Conservation (phyloP, 2,888 invertebrate genomes). For the Drepana falcataria region DNA sequence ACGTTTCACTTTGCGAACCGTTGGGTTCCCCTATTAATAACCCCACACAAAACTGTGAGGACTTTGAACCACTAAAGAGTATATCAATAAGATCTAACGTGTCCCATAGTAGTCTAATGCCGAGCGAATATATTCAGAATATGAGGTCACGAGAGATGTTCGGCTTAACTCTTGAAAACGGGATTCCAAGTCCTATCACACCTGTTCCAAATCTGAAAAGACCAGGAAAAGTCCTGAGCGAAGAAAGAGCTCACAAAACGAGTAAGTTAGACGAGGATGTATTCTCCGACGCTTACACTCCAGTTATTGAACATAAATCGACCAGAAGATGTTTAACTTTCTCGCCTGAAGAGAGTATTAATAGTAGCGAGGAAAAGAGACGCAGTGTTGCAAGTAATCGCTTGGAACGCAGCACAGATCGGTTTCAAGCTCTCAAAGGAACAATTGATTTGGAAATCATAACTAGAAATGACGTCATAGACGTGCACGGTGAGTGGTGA, state of each 20-base stretch:
- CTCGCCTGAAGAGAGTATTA: conserved; percentile 76
- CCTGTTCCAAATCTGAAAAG: conserved; percentile 62
- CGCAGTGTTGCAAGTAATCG: conserved; percentile 71
- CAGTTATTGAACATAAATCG: conserved; percentile 68
- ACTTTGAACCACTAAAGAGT: conserved; percentile 24
- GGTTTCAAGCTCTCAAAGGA: conserved; percentile 66
- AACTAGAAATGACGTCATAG: conserved; percentile 78
- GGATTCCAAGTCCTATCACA: conserved; percentile 75
- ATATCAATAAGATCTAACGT: conserved; percentile 52
- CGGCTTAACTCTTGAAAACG: conserved; percentile 67
- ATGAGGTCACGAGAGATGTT: conserved; percentile 57
- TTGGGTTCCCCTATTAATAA: conserved; percentile 40
- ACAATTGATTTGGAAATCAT: conserved; percentile 82
- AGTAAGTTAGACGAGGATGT: conserved; percentile 74
- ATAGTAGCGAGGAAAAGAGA: conserved; percentile 75
- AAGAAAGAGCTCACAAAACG: conserved; percentile 68
- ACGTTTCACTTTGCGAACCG: conserved; percentile 53
- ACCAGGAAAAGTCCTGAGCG: conserved; percentile 59
- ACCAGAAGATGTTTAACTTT: conserved; percentile 79
- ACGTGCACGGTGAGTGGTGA: conserved; percentile 84
- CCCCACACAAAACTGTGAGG: conserved; percentile 28
- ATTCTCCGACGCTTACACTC: conserved; percentile 55
- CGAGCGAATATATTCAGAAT: conserved; percentile 44
- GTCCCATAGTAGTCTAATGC: conserved; percentile 65
- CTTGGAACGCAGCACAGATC: conserved; percentile 55